Base-by-base conservation (phyloP, 2,888 invertebrate genomes). In the Ctena decussata region DNA sequence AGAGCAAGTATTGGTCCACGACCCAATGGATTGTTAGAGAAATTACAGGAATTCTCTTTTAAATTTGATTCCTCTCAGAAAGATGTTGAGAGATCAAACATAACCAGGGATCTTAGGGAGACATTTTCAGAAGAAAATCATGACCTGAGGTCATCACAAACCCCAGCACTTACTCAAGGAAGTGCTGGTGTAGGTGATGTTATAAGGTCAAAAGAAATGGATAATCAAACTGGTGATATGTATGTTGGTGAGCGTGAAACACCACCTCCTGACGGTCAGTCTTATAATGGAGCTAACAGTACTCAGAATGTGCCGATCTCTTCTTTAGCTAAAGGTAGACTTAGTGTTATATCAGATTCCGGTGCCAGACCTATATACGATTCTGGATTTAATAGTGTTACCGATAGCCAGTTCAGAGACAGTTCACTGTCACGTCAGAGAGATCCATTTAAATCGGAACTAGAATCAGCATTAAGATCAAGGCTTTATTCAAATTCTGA, bases 31-130 rank as follows among this genome's bases (percentile, higher is more conserved):
- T 46, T 87, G 1, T 72, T 84, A 30, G 82, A 85, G n/a, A 85
- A 79, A 70, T 32, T 88, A 70, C 85, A 88, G 27, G 81, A 85
- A 0, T 88, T 88, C 65, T 35, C 35, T 65, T 65, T 65, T 35
- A 76, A 82, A 41, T 88, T 87, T 60, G 65, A 80, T 24, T 60
- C 49, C 24, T 24, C 32, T 18, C 12, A 37, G 30, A 69, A 39
- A 27, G 32, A 24, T 73, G 65, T 21, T 21, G 39, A 44, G 74
- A n/a, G 57, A 44, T 32, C 57, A 77, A 39, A 35, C 77, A 24
- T 75, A n/a, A 15, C 57, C 44, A 39, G 77, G 30, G 57, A 80
- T 46, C 49, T 85, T 24, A 78, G 69, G 39, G 60, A 72, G 18
- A 78, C 39, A 30, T 76, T 81, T 21, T 69, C 60, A 71, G 77